Conservation (phyloP, 2,113 vertebrate genomes). For the Dasypus novemcinctus region DNA sequence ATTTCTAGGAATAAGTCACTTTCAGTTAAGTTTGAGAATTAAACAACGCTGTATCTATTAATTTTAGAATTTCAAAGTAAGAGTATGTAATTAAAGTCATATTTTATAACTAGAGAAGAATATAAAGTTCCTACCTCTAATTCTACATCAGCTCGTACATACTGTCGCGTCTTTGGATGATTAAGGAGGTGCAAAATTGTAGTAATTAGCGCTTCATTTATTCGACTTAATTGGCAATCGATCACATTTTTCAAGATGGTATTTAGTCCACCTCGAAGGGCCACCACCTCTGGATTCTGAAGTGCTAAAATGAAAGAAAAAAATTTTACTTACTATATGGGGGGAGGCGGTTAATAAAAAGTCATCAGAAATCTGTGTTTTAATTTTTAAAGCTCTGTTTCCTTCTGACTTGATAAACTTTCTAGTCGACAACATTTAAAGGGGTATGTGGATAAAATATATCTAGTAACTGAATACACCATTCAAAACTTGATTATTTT, state of each 20-base stretch:
- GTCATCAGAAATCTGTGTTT: background rate
- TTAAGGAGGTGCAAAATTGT: constrained; percentile 98
- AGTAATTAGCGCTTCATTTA: constrained; percentile 98
- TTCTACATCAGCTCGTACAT: constrained; percentile 95
- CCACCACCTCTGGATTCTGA: constrained; percentile 98
- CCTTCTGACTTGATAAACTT: constrained; percentile 45
- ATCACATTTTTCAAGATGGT: constrained; percentile 98
- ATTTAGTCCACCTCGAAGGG: constrained; percentile 94
- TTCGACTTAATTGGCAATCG: constrained; percentile 97
- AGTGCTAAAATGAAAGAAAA: constrained; percentile 86
- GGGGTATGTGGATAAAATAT: background rate
- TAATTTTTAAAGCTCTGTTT: constrained; percentile 23
- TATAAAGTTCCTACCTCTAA: constrained; percentile 89
- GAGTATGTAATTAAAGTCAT: background rate
- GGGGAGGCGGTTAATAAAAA: constrained; percentile 10
- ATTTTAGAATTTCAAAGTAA: constrained; percentile 48
- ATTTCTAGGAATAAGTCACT: background rate
- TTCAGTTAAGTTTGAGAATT: constrained; percentile 25
- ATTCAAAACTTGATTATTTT: background rate
- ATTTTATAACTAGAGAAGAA: constrained; percentile 55
- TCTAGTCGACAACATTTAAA: constrained; percentile 24
- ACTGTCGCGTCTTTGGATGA: constrained; percentile 97
- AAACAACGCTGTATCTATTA: background rate
- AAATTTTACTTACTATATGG: constrained; percentile 36
- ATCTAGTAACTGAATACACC: background rate